These are phyloP conservation scores for Tokudaia muenninki DNA, from an alignment of 2,797 vertebrate species.

Conservation along the genomic window DNA sequence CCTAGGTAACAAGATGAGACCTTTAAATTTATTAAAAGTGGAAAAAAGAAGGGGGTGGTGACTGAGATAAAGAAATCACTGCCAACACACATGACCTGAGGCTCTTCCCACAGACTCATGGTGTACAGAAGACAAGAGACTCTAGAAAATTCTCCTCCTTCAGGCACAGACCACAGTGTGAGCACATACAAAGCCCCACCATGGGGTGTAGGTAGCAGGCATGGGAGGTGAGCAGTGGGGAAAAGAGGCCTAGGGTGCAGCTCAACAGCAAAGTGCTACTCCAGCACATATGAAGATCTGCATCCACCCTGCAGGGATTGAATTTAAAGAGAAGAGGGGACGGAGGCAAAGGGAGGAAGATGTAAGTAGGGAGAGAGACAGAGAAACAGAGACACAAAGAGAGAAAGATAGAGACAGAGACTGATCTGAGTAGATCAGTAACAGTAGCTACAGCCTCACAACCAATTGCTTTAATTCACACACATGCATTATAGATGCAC, in stretches of 20 bases:
- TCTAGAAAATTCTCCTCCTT: neutral
- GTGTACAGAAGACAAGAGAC: neutral
- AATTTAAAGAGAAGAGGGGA: neutral
- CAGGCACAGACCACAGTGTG: neutral
- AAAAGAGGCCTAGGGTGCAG: neutral
- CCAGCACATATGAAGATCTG: neutral
- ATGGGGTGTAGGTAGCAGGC: neutral
- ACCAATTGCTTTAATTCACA: neutral
- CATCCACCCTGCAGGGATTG: neutral
- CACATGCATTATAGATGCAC: neutral
- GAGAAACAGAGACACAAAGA: neutral
- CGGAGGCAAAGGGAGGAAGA: too few species aligned
- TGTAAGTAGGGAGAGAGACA: too few species aligned
- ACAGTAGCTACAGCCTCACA: constrained; percentile 61
- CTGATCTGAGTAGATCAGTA: neutral
- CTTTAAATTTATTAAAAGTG: neutral
- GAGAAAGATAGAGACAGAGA: neutral
- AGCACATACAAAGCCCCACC: neutral
- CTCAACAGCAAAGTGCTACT: neutral
- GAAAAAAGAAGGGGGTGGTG: neutral
- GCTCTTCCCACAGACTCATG: too few species aligned
- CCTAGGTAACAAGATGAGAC: neutral
- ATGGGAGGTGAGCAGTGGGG: neutral
- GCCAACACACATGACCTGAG: neutral
- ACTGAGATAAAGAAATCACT: neutral